Conservation (phyloP, 2,888 invertebrate species). For the Apeira syringaria region DNA sequence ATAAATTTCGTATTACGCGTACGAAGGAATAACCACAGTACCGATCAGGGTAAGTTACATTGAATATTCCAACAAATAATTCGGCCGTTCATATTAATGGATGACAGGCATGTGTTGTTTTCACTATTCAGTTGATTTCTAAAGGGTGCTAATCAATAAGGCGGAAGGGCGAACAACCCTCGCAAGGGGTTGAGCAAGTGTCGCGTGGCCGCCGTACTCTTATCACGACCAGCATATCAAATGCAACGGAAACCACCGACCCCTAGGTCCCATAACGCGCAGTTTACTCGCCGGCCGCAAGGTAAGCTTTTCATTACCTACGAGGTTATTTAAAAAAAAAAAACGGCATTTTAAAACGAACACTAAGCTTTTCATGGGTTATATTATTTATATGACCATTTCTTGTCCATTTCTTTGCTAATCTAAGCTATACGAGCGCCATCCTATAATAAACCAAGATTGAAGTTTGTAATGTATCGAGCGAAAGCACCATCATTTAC, state of each 20-base stretch:
- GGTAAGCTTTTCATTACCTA: constrained; percentile 29
- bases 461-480: too few relatives aligned
- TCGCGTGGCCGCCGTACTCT: constrained; percentile 68
- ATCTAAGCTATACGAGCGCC: constrained; percentile 27
- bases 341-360: too few relatives aligned
- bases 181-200: constrained; percentile 76
- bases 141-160: constrained; percentile 77
- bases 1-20: too few relatives aligned
- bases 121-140: constrained; percentile 58
- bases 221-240: constrained; percentile 79
- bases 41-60: too few relatives aligned
- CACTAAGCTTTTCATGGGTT: too few relatives aligned
- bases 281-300: constrained; percentile 29
- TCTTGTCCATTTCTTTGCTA: too few relatives aligned
- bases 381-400: too few relatives aligned
- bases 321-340: too few relatives aligned
- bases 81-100: constrained; percentile 32
- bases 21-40: too few relatives aligned
- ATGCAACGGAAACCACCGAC: constrained; percentile 63
- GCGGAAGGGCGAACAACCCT: constrained; percentile 76
- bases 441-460: constrained; percentile 10
- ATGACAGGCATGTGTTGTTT: constrained; percentile 53
- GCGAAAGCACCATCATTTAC: too few relatives aligned
- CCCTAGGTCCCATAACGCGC: constrained; percentile 48
- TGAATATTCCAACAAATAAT: too few relatives aligned